A percentile compares a stretch with the other conserved stretches of the same genome.
phyloP scores from a whole-genome alignment of 1,140 invertebrate genomes.

The Marisa cornuarietis region DNA sequence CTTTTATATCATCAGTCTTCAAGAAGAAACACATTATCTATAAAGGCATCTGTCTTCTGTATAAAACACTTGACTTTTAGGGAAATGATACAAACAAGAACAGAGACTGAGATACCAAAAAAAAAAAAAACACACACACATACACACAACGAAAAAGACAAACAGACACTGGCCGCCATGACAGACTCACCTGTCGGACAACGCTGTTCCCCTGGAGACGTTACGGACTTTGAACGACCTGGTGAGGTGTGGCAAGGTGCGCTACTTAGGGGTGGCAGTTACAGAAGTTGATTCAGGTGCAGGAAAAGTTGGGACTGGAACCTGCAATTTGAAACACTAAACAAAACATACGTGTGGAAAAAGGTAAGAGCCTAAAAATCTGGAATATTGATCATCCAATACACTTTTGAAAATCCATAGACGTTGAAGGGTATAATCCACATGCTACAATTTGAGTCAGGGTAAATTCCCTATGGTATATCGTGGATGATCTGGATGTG shows the following conservation, averaged over 20 bases:
- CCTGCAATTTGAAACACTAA: slow-evolving; percentile 2
- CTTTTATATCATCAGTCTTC: neutral
- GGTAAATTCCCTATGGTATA: neutral
- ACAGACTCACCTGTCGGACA: slow-evolving; percentile 47
- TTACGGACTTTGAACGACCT: slow-evolving; percentile 45
- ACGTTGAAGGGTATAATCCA: no score
- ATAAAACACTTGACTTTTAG: neutral
- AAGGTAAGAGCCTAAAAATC: neutral
- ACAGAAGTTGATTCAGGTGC: slow-evolving; percentile 37
- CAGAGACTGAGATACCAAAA: no score
- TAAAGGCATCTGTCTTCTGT: no score
- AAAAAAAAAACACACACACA: no score
- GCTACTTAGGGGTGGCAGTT: slow-evolving; percentile 54
- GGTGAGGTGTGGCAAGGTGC: slow-evolving; percentile 45
- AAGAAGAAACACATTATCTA: no score
- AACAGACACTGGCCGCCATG: neutral
- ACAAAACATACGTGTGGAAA: neutral
- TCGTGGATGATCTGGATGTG: no score
- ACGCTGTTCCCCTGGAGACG: slow-evolving; percentile 42
- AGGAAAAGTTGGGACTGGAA: slow-evolving; percentile 24
- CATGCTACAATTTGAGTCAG: no score
- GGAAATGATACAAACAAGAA: neutral
- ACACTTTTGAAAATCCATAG: neutral
- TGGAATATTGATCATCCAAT: neutral
- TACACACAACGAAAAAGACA: no score